Evolutionary conservation across 1,140 invertebrate species (phyloP).

Genomic region (Drosophila ironensis): DNA sequence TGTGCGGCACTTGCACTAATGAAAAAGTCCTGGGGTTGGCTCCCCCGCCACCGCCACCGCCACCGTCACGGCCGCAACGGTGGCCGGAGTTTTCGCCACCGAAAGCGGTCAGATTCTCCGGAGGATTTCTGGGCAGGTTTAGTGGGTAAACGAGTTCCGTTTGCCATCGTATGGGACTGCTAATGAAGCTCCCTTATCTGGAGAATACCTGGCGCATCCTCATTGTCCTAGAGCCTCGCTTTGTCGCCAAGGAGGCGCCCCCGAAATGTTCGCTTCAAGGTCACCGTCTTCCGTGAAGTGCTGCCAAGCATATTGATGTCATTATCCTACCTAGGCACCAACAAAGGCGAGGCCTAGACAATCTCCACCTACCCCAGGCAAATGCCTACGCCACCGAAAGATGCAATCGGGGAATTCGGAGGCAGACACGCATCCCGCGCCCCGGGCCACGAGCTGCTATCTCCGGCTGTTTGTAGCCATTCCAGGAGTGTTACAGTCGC

Average conservation of each 20-base stretch:
- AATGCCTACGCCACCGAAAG: conserved; percentile 17
- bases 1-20: conserved; percentile 69
- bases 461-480: conserved; percentile 11
- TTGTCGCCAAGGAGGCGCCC: not conserved
- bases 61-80: no score
- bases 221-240: not conserved
- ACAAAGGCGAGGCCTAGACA: conserved; percentile 29
- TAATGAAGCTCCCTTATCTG: conserved; percentile 15
- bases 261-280: conserved; percentile 26
- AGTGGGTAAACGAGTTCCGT: not conserved
- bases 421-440: conserved; percentile 72
- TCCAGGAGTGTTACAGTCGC: not conserved
- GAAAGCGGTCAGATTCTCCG: conserved; percentile 8
- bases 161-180: conserved; percentile 7
- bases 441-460: conserved; percentile 51
- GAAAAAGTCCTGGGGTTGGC: conserved; percentile 62
- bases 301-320: conserved; percentile 48
- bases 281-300: conserved; percentile 14
- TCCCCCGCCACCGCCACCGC: not conserved
- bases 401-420: conserved; percentile 39
- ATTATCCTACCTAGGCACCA: conserved; percentile 54
- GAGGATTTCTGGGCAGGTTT: conserved; percentile 2
- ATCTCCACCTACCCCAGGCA: conserved; percentile 49
- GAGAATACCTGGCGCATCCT: not conserved
- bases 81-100: no score